These are phyloP conservation scores for Delia radicum DNA, from an alignment of 1,140 invertebrate genomes.

Conservation along the genomic window DNA sequence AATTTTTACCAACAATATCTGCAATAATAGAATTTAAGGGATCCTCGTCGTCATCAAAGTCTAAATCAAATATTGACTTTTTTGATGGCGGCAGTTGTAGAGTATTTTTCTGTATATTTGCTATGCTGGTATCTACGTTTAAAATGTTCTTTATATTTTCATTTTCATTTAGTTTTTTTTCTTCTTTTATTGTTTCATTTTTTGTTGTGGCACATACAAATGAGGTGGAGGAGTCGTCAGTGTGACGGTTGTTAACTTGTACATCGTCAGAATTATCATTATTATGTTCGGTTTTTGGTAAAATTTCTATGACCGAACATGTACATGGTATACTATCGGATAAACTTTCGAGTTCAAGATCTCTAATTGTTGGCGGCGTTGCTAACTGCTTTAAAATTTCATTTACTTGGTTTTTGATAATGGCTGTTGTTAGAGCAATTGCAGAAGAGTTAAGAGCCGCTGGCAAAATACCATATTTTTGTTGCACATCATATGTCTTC, in stretches of 20 bases:
- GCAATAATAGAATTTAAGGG: constrained; percentile 41
- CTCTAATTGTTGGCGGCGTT: background rate
- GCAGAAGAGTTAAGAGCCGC: background rate
- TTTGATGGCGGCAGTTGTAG: constrained; percentile 26
- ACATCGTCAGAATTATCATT: no score
- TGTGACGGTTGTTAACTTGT: no score
- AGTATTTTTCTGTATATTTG: background rate
- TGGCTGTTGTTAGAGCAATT: background rate
- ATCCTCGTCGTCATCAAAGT: constrained; percentile 49
- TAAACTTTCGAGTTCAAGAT: constrained; percentile 27
- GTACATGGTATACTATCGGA: constrained; percentile 42
- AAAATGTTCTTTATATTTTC: background rate
- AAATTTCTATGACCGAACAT: constrained; percentile 30
- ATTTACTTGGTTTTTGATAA: constrained; percentile 8
- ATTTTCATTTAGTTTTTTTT: no score
- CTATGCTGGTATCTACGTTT: no score
- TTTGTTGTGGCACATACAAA: no score
- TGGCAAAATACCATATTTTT: background rate
- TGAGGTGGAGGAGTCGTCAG: no score
- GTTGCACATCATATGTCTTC: background rate
- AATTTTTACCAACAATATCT: constrained; percentile 29
- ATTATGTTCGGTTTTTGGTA: background rate
- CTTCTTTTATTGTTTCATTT: no score
- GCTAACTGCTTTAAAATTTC: constrained; percentile 23
- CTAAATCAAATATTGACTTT: constrained; percentile 49